These are phyloP conservation scores for Elmis aenea DNA, from an alignment of 2,888 invertebrate genomes.

Conservation along the genomic window DNA sequence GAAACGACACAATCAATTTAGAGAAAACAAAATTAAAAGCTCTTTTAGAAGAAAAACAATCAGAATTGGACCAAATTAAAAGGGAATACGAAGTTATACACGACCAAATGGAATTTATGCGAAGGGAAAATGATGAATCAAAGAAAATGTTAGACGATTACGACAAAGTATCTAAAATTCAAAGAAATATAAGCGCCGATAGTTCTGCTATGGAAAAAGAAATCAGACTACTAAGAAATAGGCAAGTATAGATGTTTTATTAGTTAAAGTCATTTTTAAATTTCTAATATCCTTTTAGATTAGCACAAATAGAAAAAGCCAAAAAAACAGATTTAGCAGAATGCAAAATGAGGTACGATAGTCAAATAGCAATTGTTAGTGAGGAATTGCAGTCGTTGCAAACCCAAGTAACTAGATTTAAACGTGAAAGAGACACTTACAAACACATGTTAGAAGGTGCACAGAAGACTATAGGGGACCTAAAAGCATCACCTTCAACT, in stretches of 20 bases:
- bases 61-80: slow-evolving; percentile 64
- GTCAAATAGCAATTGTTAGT: slow-evolving; percentile 72
- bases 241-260: slow-evolving; percentile 40
- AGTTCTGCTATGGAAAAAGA: slow-evolving; percentile 72
- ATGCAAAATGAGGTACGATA: slow-evolving; percentile 79
- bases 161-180: slow-evolving; percentile 77
- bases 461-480: slow-evolving; percentile 75
- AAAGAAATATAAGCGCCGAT: slow-evolving; percentile 71
- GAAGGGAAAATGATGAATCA: slow-evolving; percentile 74
- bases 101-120: slow-evolving; percentile 69
- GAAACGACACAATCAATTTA: slow-evolving; percentile 38
- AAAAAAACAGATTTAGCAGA: slow-evolving; percentile 75
- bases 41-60: slow-evolving; percentile 67
- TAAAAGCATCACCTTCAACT: slow-evolving; percentile 56
- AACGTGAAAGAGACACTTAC: slow-evolving; percentile 82
- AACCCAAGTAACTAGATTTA: slow-evolving; percentile 73
- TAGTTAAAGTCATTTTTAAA: neutral
- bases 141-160: slow-evolving; percentile 78
- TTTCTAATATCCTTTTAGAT: slow-evolving; percentile 26
- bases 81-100: slow-evolving; percentile 63
- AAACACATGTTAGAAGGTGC: slow-evolving; percentile 86
- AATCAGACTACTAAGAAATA: slow-evolving; percentile 62
- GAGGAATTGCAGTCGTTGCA: slow-evolving; percentile 81
- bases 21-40: slow-evolving; percentile 67
- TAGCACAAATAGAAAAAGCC: slow-evolving; percentile 61